Conservation (phyloP, 1,140 invertebrate genomes). For the Aphis craccivora region DNA sequence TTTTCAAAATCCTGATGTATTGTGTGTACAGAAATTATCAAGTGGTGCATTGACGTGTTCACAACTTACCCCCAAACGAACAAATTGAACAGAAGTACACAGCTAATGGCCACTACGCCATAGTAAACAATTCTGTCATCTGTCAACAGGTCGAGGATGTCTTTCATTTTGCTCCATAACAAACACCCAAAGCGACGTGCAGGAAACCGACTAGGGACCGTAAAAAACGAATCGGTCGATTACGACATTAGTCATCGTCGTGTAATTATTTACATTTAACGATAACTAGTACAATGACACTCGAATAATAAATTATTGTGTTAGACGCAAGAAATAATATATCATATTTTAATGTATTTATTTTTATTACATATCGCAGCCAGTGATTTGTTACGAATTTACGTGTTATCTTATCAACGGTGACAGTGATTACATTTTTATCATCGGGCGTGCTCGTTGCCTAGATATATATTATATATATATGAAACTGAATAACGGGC, state of each 20-base stretch:
- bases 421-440: background rate
- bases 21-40: background rate
- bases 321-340: background rate
- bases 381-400: background rate
- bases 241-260: background rate
- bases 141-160: background rate
- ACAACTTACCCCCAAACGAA: conserved; percentile 39
- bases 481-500: conserved; percentile 1
- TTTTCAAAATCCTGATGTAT: background rate
- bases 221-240: background rate
- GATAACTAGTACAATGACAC: background rate
- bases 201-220: background rate
- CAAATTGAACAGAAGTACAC: conserved; percentile 36
- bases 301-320: background rate
- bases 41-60: background rate
- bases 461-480: background rate
- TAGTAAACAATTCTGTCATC: conserved; percentile 42
- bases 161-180: conserved; percentile 52
- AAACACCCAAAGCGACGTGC: background rate
- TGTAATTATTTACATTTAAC: background rate
- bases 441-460: conserved; percentile 10
- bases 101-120: conserved; percentile 1
- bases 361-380: background rate
- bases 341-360: background rate
- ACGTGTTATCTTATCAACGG: background rate